phyloP scores from a whole-genome alignment of 2,113 vertebrate genomes.

The Panthera uncia region DNA sequence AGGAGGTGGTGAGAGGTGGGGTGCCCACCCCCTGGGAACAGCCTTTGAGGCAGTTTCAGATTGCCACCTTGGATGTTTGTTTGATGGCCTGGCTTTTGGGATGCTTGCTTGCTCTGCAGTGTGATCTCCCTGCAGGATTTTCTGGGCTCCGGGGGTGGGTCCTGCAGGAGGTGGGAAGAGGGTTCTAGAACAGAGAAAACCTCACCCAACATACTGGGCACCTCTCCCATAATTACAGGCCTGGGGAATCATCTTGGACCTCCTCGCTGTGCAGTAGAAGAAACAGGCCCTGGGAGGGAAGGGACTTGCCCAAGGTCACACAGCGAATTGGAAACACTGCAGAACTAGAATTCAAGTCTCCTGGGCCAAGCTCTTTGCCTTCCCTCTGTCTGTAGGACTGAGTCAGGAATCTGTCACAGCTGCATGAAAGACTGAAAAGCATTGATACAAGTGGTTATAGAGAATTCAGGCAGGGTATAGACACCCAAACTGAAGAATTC shows the following conservation, averaged over 20 bases:
- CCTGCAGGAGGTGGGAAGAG: not conserved
- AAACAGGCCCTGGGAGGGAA: conserved; percentile 13
- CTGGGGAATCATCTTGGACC: not conserved
- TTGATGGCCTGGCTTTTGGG: not conserved
- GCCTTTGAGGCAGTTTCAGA: not conserved
- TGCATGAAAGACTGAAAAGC: not conserved
- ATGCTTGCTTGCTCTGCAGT: not conserved
- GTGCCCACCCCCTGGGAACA: not conserved
- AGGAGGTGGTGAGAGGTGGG: not conserved
- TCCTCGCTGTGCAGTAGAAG: not conserved
- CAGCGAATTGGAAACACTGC: not conserved
- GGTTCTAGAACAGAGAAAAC: not conserved
- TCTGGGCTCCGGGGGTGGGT: not conserved
- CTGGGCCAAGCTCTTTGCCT: not conserved
- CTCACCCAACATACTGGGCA: not conserved
- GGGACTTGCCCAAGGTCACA: not conserved
- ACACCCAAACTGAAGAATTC: not conserved
- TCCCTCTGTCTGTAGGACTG: not conserved
- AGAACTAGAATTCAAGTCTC: not conserved
- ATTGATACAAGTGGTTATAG: not conserved
- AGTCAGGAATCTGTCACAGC: not conserved
- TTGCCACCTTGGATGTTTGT: not conserved
- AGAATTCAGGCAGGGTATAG: not conserved
- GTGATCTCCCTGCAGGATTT: not conserved
- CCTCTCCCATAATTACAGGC: not conserved